Evolutionary conservation across 2,113 vertebrate genomes (phyloP).

Genomic region (Mesocricetus auratus): DNA sequence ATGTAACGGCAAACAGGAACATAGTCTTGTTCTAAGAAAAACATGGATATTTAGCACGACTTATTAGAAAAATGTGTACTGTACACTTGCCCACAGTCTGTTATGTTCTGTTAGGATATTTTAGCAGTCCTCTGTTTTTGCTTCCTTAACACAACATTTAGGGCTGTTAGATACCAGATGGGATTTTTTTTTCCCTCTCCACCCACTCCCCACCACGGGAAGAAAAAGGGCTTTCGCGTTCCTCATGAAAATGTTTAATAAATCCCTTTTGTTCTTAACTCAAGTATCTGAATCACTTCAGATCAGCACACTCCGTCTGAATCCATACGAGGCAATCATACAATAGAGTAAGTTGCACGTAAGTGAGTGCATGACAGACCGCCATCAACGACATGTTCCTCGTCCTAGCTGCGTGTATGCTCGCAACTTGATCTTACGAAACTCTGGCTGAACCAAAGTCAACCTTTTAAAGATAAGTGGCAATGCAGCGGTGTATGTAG

Average conservation of each 20-base stretch:
- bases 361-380: neutral
- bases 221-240: conserved; percentile 52
- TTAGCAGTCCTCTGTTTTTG: conserved; percentile 78
- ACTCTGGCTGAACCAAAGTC: neutral
- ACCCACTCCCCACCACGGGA: conserved; percentile 69
- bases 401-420: neutral
- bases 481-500: neutral
- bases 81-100: conserved; percentile 72
- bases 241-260: conserved; percentile 55
- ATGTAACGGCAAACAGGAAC: conserved; percentile 63
- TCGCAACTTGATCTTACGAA: conserved; percentile 46
- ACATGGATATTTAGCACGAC: conserved; percentile 62
- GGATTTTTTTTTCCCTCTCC: conserved; percentile 74
- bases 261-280: conserved; percentile 55
- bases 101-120: conserved; percentile 74
- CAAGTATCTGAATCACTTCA: conserved; percentile 51
- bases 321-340: neutral
- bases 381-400: neutral
- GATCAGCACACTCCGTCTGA: neutral
- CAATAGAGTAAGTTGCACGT: neutral
- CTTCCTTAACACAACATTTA: conserved; percentile 78
- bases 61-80: conserved; percentile 81
- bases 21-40: conserved; percentile 59
- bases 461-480: conserved; percentile 21
- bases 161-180: conserved; percentile 75